Evolutionary conservation across 2,113 vertebrate species (phyloP).

Genomic region (Gymnogyps californianus): DNA sequence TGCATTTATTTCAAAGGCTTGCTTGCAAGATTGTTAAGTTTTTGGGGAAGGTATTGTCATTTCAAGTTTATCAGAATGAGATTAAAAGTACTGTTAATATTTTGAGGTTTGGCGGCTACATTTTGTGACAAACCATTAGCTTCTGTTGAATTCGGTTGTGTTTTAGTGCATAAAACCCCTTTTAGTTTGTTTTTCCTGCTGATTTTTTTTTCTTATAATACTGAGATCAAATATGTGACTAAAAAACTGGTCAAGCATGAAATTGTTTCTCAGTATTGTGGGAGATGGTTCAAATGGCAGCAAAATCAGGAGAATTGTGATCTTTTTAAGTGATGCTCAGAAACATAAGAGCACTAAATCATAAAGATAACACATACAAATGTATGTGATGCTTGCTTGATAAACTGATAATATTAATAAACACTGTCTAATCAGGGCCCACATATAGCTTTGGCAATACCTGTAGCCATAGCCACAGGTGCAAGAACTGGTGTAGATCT

Average conservation of each 20-base stretch:
- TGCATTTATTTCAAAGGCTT: background rate
- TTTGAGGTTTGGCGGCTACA: background rate
- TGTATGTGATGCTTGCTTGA: background rate
- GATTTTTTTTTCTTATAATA: slow-evolving; percentile 30
- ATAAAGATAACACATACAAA: background rate
- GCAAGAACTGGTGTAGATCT: slow-evolving; percentile 35
- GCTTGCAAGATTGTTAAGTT: background rate
- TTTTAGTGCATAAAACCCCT: background rate
- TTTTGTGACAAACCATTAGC: slow-evolving; percentile 8
- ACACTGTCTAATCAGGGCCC: background rate
- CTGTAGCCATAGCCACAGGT: background rate
- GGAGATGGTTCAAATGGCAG: background rate
- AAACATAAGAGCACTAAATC: background rate
- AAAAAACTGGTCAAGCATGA: slow-evolving; percentile 54
- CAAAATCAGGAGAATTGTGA: slow-evolving; percentile 20
- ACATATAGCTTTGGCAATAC: background rate
- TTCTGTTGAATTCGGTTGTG: background rate
- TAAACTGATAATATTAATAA: background rate
- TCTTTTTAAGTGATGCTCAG: background rate
- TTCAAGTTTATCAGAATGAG: background rate
- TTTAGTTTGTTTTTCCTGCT: slow-evolving; percentile 19
- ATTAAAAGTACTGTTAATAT: background rate
- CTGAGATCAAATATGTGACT: slow-evolving; percentile 56
- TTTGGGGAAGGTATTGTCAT: background rate
- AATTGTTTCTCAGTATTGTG: slow-evolving; percentile 68